A percentile compares a stretch with the other conserved stretches of the same genome.
Evolutionary conservation across 2,888 invertebrate species (phyloP).

Genomic region (Julus scandinavius): DNA sequence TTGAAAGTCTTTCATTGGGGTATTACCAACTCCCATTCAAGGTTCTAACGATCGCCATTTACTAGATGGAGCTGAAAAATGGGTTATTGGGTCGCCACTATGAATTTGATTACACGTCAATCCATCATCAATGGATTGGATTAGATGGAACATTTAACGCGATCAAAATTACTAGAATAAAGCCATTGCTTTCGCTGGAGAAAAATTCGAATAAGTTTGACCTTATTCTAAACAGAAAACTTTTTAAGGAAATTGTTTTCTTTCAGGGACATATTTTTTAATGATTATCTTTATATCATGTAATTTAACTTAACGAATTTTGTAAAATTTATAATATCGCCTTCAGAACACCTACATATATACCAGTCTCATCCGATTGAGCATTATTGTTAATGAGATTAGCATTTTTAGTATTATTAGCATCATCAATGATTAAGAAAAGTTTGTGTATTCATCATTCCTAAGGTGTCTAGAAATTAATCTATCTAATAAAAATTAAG

Average conservation of each 20-base stretch:
- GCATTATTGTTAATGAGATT: too few species aligned
- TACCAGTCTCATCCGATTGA: too few species aligned
- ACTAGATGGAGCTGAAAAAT: neutral
- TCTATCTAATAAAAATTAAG: too few species aligned
- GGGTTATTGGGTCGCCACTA: constrained; percentile 5
- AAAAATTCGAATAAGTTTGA: constrained; percentile 7
- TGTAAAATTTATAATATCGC: too few species aligned
- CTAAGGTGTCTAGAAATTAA: too few species aligned
- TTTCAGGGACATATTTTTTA: neutral
- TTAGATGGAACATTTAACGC: neutral
- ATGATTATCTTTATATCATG: neutral
- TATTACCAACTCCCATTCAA: neutral
- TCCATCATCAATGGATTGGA: constrained; percentile 30
- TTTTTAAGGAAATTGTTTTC: neutral
- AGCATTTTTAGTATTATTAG: too few species aligned
- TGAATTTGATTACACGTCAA: constrained; percentile 14
- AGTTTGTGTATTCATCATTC: too few species aligned
- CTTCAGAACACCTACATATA: too few species aligned
- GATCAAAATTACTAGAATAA: neutral
- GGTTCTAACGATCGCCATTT: constrained; percentile 5
- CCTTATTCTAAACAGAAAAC: neutral
- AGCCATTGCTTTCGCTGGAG: neutral
- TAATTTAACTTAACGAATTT: too few species aligned
- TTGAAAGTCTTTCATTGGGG: neutral
- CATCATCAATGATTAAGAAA: too few species aligned